These are phyloP conservation scores for Ardeotis arabs DNA, from an alignment of 2,113 vertebrate genomes.

Conservation along the genomic window DNA sequence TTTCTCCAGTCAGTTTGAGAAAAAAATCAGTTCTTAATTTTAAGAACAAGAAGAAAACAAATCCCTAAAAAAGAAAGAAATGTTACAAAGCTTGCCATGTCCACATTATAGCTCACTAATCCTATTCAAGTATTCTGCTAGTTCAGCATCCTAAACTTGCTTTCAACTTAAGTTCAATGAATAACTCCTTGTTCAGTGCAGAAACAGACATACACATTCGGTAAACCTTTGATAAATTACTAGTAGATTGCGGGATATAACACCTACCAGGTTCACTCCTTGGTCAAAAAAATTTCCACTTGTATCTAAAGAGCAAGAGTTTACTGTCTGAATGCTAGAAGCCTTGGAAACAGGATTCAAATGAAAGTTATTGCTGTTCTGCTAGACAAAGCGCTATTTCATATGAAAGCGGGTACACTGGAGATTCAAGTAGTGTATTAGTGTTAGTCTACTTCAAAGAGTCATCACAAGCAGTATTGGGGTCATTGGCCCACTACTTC, in stretches of 20 bases:
- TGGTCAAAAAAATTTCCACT: neutral
- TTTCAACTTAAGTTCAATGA: neutral
- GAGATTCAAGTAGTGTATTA: neutral
- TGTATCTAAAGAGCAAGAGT: neutral
- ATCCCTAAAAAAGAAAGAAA: neutral
- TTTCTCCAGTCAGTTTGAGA: neutral
- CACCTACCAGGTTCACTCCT: neutral
- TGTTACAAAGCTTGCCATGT: neutral
- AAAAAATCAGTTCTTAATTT: constrained; percentile 16
- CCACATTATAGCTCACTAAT: constrained; percentile 1
- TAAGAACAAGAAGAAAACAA: constrained; percentile 21
- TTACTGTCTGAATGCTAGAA: neutral
- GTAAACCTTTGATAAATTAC: neutral
- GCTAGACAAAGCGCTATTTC: neutral
- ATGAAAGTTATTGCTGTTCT: constrained; percentile 15
- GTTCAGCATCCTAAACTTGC: constrained; percentile 6
- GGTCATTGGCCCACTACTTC: constrained; percentile 3
- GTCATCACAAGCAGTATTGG: neutral
- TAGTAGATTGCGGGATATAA: neutral
- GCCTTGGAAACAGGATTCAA: constrained; percentile 3
- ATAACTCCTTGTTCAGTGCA: neutral
- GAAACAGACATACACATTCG: neutral
- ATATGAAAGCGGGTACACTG: neutral
- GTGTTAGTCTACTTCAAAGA: neutral
- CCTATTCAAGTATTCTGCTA: constrained; percentile 2